Conservation (phyloP, 2,797 vertebrate genomes). For the Sebastes paucispinis region DNA sequence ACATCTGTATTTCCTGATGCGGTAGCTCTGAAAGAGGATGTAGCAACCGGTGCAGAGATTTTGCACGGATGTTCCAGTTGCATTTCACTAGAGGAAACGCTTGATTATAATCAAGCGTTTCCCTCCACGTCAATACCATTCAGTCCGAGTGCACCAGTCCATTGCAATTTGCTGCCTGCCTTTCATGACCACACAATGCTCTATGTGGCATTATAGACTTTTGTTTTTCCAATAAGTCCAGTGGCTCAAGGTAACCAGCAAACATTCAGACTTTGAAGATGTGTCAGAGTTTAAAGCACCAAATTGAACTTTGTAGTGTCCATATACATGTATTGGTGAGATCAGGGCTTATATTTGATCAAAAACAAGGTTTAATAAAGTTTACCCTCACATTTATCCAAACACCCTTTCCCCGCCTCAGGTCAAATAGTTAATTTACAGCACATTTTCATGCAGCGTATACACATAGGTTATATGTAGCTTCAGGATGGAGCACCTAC, state of each 20-base stretch:
- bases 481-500: constrained; percentile 58
- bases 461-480: constrained; percentile 66
- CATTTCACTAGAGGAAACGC: constrained; percentile 11
- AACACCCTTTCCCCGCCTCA: not conserved
- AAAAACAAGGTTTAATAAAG: constrained; percentile 1
- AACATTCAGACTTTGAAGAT: not conserved
- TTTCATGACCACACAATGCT: constrained; percentile 32
- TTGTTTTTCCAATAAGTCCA: constrained; percentile 7
- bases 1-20: constrained; percentile 43
- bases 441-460: constrained; percentile 38
- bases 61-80: constrained; percentile 52
- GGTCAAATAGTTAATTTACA: constrained; percentile 34
- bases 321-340: not conserved
- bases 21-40: constrained; percentile 1
- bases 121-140: constrained; percentile 40
- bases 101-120: constrained; percentile 37
- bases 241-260: not conserved
- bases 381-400: not conserved
- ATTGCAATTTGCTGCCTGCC: constrained; percentile 28
- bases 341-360: not conserved
- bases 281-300: not conserved
- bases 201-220: constrained; percentile 11
- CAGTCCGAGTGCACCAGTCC: constrained; percentile 28
- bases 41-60: constrained; percentile 27
- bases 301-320: not conserved